Evolutionary conservation across 2,888 invertebrate genomes (phyloP), one percentile per base, ranked within the genome.

Genomic region (Zele albiditarsus): DNA sequence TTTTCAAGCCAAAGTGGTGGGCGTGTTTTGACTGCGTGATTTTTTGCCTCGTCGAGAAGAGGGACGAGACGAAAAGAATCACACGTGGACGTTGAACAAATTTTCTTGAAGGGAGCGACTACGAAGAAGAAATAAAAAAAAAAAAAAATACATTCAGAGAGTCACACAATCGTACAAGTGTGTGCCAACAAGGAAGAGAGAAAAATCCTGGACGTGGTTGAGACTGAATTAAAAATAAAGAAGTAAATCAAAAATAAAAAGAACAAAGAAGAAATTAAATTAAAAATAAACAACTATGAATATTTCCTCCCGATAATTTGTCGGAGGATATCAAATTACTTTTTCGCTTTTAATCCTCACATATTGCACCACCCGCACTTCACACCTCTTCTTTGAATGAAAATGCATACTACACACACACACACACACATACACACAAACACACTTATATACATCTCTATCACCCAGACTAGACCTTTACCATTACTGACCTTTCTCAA

Each of bases 11-110:
- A 53, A 77, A 77, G 71, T 76, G 77, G 74, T 79, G 73, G 79
- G 79, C 79, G 79, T 79, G 77, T 76, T 77, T 77, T 71, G 74
- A 79, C 77, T 74, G 65, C 68, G 77, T 72, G 62, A 77, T 79
- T 76, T 79, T 79, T 76, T 66, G 67, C 71, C 62, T 57, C 46
- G 46, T 63, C 71, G 53, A 58, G 70, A 28, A 65, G 31, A 16
- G 38, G 31, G 38, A 53, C 23, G 23, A 57, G 20, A 71, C 25
- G 60, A 2, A 65, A 25, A 38, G 27, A 66, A 58, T 53, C 53
- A 53, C 53, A 53, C 53, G 53, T 53, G 53, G 53, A 53, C 53
- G 53, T 53, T 53, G 53, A 53, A 53, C 20, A 53, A 53, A 53
- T 53, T 53, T 53, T 53, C 53, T 8, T 53, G 53, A 20, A 53